Percentiles rank a stretch among this genome's conserved stretches.
Evolutionary conservation across 1,140 invertebrate species (phyloP).

Genomic region (Bursaphelenchus mucronatus): DNA sequence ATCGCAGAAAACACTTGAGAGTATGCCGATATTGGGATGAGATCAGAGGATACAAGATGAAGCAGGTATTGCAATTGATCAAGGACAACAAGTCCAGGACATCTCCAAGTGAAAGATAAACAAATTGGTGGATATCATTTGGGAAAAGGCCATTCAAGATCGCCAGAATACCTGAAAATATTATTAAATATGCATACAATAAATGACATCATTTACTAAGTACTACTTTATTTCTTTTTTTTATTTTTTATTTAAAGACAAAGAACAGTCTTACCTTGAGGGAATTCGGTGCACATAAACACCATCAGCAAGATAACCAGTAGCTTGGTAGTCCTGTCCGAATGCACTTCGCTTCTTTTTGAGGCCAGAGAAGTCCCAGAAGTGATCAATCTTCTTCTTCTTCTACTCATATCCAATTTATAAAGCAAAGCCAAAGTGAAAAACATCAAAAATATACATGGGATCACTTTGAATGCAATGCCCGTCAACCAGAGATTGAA

Average conservation of each 20-base stretch:
- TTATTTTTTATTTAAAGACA: slow-evolving; percentile 8
- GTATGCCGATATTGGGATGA: slow-evolving; percentile 39
- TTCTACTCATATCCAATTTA: slow-evolving; percentile 34
- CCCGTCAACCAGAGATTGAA: slow-evolving; percentile 40
- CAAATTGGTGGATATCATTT: slow-evolving; percentile 52
- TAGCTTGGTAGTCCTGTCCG: slow-evolving; percentile 48
- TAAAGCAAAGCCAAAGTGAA: slow-evolving; percentile 42
- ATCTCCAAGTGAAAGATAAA: slow-evolving; percentile 44
- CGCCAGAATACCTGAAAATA: slow-evolving; percentile 38
- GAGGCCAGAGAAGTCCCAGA: slow-evolving; percentile 43
- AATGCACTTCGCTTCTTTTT: slow-evolving; percentile 27
- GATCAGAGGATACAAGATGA: slow-evolving; percentile 42
- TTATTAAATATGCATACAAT: slow-evolving; percentile 4
- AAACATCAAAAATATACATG: slow-evolving; percentile 38
- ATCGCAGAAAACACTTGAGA: slow-evolving; percentile 26
- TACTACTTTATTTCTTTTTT: not conserved
- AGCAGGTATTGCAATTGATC: slow-evolving; percentile 50
- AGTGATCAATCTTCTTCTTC: slow-evolving; percentile 35
- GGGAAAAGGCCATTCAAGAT: slow-evolving; percentile 47
- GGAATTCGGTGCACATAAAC: slow-evolving; percentile 40
- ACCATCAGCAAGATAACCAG: slow-evolving; percentile 40
- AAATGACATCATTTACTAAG: not conserved
- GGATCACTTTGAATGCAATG: slow-evolving; percentile 38
- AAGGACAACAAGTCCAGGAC: slow-evolving; percentile 42
- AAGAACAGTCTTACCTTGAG: slow-evolving; percentile 24